Evolutionary conservation across 2,113 vertebrate species (phyloP), one percentile per base, ranked within the genome.

Genomic region (Heterotilapia buettikoferi): DNA sequence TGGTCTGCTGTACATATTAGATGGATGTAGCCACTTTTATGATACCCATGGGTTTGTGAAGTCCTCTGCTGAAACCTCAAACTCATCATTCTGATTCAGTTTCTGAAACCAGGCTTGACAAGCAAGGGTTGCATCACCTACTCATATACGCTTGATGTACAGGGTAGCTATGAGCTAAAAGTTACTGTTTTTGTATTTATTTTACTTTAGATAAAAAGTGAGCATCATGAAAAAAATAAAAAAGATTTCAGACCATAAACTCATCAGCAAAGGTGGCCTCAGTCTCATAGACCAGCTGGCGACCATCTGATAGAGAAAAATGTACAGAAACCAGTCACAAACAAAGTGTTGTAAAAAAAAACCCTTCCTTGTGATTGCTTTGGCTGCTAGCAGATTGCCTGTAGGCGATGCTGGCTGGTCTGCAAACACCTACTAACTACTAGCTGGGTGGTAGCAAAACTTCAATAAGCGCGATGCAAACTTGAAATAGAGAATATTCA

Each of bases 391-490:
- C 5, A 26, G 38, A 10, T 73, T 71, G 38, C 12, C 0, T 43
- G 66, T 43, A 71, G n/a, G 21, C 2, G 2, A 71, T 16, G 66
- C 38, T 43, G 13, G 38, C 66, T 71, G 5, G 38, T 71, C 21
- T 71, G 21, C 66, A 71, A 71, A 6, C 66, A 71, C 38, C 38
- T 71, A 14, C 66, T 3, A 71, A 45, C 21, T 1, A 26, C 38
- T 45, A 45, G 66, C 68, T 6, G 40, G 6, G 68, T 73, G 21
- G 21, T 45, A 26, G 5, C 2, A 45, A 73, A 73, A 73, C 14
- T 45, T 73, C 21, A 73, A 45, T 18, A 18, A 45, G 68, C 0
- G 0, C 0, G 1, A 43, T 18, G 2, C 3, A 73, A 45, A 43
- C 66, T 24, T 24, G 66, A 71, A 71, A 71, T 24, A 24, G 66